Conservation (phyloP, 2,888 invertebrate genomes). For the Flabesymbios commensalis region DNA sequence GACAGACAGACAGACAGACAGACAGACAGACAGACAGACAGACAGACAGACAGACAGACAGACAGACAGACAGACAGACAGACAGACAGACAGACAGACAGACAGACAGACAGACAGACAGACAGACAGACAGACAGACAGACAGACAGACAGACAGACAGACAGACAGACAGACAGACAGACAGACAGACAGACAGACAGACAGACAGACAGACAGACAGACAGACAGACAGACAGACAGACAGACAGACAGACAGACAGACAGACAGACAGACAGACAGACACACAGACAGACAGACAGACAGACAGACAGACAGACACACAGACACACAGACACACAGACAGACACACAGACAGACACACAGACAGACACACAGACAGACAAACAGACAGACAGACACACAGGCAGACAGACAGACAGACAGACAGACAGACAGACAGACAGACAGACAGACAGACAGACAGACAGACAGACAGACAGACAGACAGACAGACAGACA, state of each 20-base stretch:
- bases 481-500: slow-evolving; percentile 14
- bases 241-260: slow-evolving; percentile 13
- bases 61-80: slow-evolving; percentile 13
- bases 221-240: slow-evolving; percentile 9
- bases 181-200: slow-evolving; percentile 9
- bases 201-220: slow-evolving; percentile 4
- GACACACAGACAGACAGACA: too few species aligned
- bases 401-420: slow-evolving; percentile 13
- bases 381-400: slow-evolving; percentile 13
- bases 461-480: slow-evolving; percentile 14
- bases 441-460: slow-evolving; percentile 13
- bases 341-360: slow-evolving; percentile 12
- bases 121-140: slow-evolving; percentile 12
- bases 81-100: slow-evolving; percentile 13
- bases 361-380: slow-evolving; percentile 13
- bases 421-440: slow-evolving; percentile 14
- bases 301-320: slow-evolving; percentile 7
- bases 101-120: slow-evolving; percentile 13
- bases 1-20: slow-evolving; percentile 13
- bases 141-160: slow-evolving; percentile 3
- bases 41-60: slow-evolving; percentile 11
- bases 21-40: slow-evolving; percentile 12
- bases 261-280: too few species aligned
- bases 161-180: slow-evolving; percentile 3
- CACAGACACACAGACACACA: neutral